Evolutionary conservation across 2,113 vertebrate genomes (phyloP).

Genomic region (Epinephelus cyanopodus): DNA sequence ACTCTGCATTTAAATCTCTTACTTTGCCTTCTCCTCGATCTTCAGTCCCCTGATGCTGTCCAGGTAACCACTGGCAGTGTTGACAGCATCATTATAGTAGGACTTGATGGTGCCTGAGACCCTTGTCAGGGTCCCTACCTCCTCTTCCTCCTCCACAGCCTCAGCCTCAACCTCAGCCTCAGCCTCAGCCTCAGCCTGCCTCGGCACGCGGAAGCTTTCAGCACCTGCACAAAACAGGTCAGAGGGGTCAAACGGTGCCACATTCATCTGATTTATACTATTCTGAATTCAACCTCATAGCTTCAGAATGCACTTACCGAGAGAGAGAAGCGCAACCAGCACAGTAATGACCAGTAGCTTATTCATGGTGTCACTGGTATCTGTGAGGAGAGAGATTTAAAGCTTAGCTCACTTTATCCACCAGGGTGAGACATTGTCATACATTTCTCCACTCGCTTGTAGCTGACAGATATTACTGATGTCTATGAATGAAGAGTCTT

Average conservation of each 20-base stretch:
- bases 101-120: constrained; percentile 62
- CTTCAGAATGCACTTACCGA: constrained; percentile 72
- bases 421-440: constrained; percentile 69
- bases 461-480: background rate
- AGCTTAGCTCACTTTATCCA: constrained; percentile 47
- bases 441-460: background rate
- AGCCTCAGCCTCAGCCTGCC: constrained; percentile 40
- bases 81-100: constrained; percentile 61
- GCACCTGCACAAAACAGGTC: constrained; percentile 56
- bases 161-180: constrained; percentile 50
- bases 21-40: constrained; percentile 82
- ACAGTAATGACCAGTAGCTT: constrained; percentile 79
- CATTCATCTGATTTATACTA: background rate
- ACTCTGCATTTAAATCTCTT: constrained; percentile 38
- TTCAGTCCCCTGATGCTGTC: constrained; percentile 72
- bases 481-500: background rate
- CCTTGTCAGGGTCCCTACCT: constrained; percentile 52
- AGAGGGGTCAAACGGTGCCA: background rate
- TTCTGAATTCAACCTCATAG: background rate
- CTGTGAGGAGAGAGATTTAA: constrained; percentile 48
- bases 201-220: constrained; percentile 79
- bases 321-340: constrained; percentile 75
- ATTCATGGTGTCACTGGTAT: constrained; percentile 74
- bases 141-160: constrained; percentile 26
- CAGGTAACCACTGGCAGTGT: constrained; percentile 63